Evolutionary conservation across 1,140 invertebrate species (phyloP).

Genomic region (Zaprionus lachaisei): DNA sequence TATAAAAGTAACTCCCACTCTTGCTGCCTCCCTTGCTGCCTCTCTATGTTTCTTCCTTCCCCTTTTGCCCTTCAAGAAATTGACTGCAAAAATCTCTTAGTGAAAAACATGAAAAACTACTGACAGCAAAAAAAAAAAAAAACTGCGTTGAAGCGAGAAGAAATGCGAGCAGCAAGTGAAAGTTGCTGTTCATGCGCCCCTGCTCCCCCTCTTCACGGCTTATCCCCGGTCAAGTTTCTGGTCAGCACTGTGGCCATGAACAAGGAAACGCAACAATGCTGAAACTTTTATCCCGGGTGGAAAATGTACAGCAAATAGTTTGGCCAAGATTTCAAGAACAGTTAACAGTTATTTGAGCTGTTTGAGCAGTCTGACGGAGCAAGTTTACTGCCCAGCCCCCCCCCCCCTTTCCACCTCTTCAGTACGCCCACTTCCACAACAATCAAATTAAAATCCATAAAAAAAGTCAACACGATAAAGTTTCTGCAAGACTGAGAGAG

Average conservation of each 20-base stretch:
- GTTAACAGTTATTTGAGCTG: constrained; percentile 34
- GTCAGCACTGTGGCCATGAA: constrained; percentile 29
- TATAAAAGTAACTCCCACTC: background rate
- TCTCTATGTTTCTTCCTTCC: background rate
- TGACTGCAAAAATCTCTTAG: constrained; percentile 24
- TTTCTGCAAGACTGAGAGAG: constrained; percentile 5
- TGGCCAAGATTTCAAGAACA: constrained; percentile 39
- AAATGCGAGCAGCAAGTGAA: constrained; percentile 63
- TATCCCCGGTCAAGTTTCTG: background rate
- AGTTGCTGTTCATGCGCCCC: constrained; percentile 32
- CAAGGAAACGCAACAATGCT: constrained; percentile 60
- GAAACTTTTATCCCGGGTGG: constrained; percentile 43
- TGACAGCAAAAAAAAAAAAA: constrained; percentile 9
- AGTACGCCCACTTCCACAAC: background rate
- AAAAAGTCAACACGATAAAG: constrained; percentile 61
- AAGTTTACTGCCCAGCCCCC: background rate
- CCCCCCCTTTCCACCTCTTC: no score
- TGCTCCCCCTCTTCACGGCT: background rate
- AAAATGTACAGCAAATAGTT: constrained; percentile 51
- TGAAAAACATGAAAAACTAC: constrained; percentile 35
- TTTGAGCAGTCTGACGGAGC: constrained; percentile 30
- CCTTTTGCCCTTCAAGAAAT: constrained; percentile 10
- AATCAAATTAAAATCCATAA: constrained; percentile 70
- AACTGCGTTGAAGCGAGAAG: constrained; percentile 53
- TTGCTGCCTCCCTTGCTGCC: background rate